phyloP scores from a whole-genome alignment of 2,888 invertebrate genomes.

The Xestia sexstrigata region DNA sequence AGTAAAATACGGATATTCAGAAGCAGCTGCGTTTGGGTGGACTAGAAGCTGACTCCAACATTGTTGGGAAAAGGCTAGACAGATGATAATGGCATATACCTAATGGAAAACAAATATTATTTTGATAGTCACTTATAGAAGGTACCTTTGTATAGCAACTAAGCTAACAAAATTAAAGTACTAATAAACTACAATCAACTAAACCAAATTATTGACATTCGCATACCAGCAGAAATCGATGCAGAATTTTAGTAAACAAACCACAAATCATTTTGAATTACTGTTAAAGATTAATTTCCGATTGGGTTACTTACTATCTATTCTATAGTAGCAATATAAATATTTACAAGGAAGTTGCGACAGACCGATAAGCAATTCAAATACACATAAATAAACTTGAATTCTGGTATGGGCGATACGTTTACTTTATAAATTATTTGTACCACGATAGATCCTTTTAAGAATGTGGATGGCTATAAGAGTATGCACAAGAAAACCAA shows the following conservation, averaged over 20 bases:
- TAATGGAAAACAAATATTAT: background rate
- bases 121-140: background rate
- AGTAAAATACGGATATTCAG: no score
- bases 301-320: background rate
- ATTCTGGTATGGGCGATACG: background rate
- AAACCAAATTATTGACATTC: background rate
- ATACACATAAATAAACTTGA: background rate
- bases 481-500: no score
- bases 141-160: background rate
- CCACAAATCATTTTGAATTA: slow-evolving; percentile 11
- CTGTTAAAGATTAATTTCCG: background rate
- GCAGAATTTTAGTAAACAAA: slow-evolving; percentile 30
- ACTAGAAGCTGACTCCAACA: no score
- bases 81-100: background rate
- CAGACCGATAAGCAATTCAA: slow-evolving; percentile 13
- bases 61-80: no score
- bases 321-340: slow-evolving; percentile 18
- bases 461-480: no score
- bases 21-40: no score
- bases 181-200: background rate
- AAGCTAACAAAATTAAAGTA: background rate
- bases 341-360: slow-evolving; percentile 24
- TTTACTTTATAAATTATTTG: background rate
- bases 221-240: background rate
- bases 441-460: no score